Base-by-base conservation (phyloP, 2,797 vertebrate genomes). In the Heterohyrax brucei region DNA sequence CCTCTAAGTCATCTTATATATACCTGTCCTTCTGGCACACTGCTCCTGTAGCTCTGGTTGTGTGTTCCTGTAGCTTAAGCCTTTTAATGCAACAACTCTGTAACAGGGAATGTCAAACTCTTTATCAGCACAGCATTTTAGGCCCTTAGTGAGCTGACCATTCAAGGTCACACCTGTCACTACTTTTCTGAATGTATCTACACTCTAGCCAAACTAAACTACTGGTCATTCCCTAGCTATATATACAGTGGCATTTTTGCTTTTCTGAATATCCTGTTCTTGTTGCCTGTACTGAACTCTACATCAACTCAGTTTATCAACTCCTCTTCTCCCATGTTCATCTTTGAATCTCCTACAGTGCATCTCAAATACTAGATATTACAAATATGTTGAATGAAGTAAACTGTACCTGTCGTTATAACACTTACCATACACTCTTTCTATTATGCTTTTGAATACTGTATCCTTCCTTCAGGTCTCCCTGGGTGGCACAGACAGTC, bases 161-260 rank as follows among this genome's bases (percentile, higher is more conserved):
- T 33, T 18, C 33, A 48, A 12, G 3, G 39, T 90, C 64, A 94
- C 33, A 88, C 44, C 16, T 64, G 21, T 93, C 53, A 95, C 59
- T 95, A 92, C 16, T 87, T 75, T 92, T 95, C 72, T 89, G 73
- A 78, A 89, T 73, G 68, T 88, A 93, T 91, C 56, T 89, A 89
- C 22, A 81, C 30, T 85, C 24, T 50, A 95, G 53, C 56, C 83
- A 96, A 95, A 93, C 56, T 85, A 93, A 93, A 94, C 68, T 87
- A 79, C 28, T 94, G 48, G 48, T n/a, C 39, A 93, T 92, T 97
- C 70, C n/a, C 28, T 89, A 85, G 46, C 66, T 93, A 86, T 26
- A 86, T 26, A 91, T 73, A 88, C 5, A 68, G 66, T 91, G 61
- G 44, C 33, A 81, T 56, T 78, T 79, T 70, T 76, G 44, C 33